A percentile compares a stretch with the other conserved stretches of the same genome.
Conservation (phyloP, 1,140 invertebrate genomes). For the Micrasema minimum region DNA sequence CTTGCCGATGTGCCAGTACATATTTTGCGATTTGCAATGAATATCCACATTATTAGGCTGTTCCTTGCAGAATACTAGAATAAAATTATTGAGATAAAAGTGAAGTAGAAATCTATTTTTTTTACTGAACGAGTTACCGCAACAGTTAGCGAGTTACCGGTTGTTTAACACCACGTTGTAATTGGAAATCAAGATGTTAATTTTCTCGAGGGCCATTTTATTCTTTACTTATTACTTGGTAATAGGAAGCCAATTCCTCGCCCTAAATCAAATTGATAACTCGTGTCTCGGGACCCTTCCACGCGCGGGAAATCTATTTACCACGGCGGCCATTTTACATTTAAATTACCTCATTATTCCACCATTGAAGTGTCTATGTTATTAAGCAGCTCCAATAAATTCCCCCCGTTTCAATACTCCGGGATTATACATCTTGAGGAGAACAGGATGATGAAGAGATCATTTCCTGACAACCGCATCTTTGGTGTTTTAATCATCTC, state of each 20-base stretch:
- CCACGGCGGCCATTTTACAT: conserved; percentile 20
- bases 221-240: neutral
- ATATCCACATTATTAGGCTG: too few species aligned
- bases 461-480: conserved; percentile 16
- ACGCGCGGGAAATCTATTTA: conserved; percentile 18
- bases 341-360: conserved; percentile 42
- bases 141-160: too few species aligned
- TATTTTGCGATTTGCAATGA: too few species aligned
- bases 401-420: conserved; percentile 8
- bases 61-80: too few species aligned
- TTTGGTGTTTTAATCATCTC: conserved; percentile 1
- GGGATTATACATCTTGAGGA: conserved; percentile 24
- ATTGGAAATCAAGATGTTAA: neutral
- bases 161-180: neutral
- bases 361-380: conserved; percentile 37
- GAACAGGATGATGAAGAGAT: neutral
- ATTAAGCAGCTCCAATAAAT: conserved; percentile 38
- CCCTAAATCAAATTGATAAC: conserved; percentile 37
- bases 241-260: conserved; percentile 12
- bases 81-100: too few species aligned
- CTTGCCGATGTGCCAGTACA: too few species aligned
- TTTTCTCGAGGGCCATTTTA: too few species aligned
- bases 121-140: too few species aligned
- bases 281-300: neutral
- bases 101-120: too few species aligned